Conservation (phyloP, 2,888 invertebrate species). For the Thyatira batis region DNA sequence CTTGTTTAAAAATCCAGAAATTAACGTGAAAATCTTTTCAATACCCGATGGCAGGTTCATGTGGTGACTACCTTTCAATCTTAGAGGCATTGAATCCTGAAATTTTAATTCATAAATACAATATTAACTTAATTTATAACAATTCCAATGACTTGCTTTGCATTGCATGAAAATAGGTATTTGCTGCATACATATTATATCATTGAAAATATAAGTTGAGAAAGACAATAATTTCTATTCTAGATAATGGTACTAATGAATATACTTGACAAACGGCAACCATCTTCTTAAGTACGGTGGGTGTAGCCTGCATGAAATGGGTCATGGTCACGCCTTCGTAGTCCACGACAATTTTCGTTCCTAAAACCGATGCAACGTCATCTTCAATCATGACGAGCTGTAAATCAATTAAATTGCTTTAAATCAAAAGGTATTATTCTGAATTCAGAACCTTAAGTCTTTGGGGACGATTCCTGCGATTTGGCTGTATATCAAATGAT, state of each 20-base stretch:
- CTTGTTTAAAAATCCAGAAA: constrained; percentile 80
- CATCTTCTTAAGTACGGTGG: constrained; percentile 82
- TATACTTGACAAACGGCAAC: constrained; percentile 67
- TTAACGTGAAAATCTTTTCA: constrained; percentile 80
- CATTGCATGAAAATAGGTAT: too few relatives aligned
- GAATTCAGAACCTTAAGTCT: too few relatives aligned
- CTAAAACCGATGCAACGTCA: constrained; percentile 81
- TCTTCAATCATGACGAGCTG: constrained; percentile 84
- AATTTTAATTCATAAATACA: too few relatives aligned
- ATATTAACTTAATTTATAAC: too few relatives aligned
- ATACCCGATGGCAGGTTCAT: constrained; percentile 81
- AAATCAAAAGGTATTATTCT: too few relatives aligned
- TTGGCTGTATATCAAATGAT: too few relatives aligned
- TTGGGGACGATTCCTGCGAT: too few relatives aligned
- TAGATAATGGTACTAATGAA: too few relatives aligned
- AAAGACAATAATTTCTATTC: too few relatives aligned
- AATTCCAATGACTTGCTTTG: too few relatives aligned
- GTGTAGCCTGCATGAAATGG: constrained; percentile 84
- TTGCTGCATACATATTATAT: too few relatives aligned
- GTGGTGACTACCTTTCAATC: constrained; percentile 83
- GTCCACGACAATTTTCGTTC: constrained; percentile 69
- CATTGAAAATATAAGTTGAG: too few relatives aligned
- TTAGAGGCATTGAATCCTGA: constrained; percentile 83
- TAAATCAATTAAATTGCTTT: constrained; percentile 18
- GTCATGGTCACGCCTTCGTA: constrained; percentile 71